Evolutionary conservation across 2,113 vertebrate genomes (phyloP).

Genomic region (Polypterus senegalus): DNA sequence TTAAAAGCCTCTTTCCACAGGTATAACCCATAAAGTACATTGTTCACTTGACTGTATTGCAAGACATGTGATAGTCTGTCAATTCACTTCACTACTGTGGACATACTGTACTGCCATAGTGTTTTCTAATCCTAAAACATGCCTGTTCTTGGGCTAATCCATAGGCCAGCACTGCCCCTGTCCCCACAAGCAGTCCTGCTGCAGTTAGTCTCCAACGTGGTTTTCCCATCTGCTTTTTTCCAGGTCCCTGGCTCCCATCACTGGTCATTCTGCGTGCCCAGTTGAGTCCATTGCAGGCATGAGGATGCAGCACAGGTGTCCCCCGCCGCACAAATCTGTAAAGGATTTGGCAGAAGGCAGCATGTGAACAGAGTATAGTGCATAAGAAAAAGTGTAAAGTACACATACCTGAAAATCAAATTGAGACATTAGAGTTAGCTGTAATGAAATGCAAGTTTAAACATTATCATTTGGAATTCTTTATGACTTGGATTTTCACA

Average conservation of each 20-base stretch:
- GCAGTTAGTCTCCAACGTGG: slow-evolving; percentile 34
- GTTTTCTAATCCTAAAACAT: slow-evolving; percentile 13
- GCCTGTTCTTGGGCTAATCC: slow-evolving; percentile 38
- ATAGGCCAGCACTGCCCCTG: slow-evolving; percentile 41
- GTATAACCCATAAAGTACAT: not conserved
- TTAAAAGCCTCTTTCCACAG: not conserved
- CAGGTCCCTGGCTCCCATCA: slow-evolving; percentile 21
- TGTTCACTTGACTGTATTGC: not conserved
- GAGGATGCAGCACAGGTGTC: slow-evolving; percentile 14
- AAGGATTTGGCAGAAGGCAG: too few relatives aligned
- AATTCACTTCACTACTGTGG: too few relatives aligned
- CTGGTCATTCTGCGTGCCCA: slow-evolving; percentile 23
- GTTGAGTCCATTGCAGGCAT: slow-evolving; percentile 18
- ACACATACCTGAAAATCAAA: not conserved
- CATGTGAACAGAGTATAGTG: slow-evolving; percentile 6
- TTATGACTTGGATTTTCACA: not conserved
- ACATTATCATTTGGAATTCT: not conserved
- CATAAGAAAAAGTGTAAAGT: not conserved
- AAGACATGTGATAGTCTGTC: not conserved
- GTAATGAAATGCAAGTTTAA: not conserved
- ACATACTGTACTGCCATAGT: not conserved
- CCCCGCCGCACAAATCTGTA: slow-evolving; percentile 7
- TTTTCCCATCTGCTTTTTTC: slow-evolving; percentile 1
- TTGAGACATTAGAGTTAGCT: not conserved
- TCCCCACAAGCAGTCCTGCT: slow-evolving; percentile 47